Conservation (phyloP, 2,888 invertebrate species). For the Dysmachus trigonus region DNA sequence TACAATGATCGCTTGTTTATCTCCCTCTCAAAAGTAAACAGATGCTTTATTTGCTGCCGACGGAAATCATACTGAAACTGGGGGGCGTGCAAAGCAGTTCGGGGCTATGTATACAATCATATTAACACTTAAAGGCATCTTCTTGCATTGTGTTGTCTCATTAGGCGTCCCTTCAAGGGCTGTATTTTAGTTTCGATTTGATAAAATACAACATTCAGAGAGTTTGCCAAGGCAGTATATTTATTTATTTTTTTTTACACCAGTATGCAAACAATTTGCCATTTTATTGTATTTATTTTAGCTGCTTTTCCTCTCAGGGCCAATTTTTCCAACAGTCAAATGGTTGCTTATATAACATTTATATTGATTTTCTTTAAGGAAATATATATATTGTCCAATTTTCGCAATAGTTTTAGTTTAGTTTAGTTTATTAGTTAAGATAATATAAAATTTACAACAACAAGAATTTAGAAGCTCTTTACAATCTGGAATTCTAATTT, state of each 20-base stretch:
- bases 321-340: too few relatives aligned
- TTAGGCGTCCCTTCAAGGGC: background rate
- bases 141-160: background rate
- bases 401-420: too few relatives aligned
- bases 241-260: background rate
- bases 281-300: too few relatives aligned
- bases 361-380: too few relatives aligned
- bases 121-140: background rate
- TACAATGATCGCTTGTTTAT: slow-evolving; percentile 7
- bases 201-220: background rate
- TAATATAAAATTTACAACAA: too few relatives aligned
- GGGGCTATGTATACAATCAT: background rate
- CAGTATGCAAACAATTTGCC: too few relatives aligned
- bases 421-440: too few relatives aligned
- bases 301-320: too few relatives aligned
- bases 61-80: background rate
- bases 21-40: background rate
- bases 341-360: too few relatives aligned
- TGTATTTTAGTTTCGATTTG: background rate
- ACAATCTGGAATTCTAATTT: too few relatives aligned
- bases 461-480: too few relatives aligned
- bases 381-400: too few relatives aligned
- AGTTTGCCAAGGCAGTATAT: background rate
- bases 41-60: background rate
- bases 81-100: background rate